Percentiles rank a stretch among this genome's conserved stretches.
phyloP scores from a whole-genome alignment of 2,888 invertebrate genomes.

The Dicyrtomina minuta region DNA sequence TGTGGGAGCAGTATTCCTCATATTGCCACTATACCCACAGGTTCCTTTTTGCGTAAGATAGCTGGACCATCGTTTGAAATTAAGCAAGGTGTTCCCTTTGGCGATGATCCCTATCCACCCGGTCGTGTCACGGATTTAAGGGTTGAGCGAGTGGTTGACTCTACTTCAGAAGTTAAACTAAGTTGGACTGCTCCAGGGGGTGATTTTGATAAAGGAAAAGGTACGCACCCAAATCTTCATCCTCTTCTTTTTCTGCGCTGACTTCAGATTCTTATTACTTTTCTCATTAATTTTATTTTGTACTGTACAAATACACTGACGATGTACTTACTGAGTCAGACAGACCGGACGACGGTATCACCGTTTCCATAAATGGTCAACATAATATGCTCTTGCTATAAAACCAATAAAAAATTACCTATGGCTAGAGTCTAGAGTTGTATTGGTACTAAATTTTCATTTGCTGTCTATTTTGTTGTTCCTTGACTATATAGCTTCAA shows the following conservation, averaged over 20 bases:
- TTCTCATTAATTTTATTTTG: slow-evolving; percentile 23
- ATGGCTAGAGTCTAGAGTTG: background rate
- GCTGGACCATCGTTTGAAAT: slow-evolving; percentile 54
- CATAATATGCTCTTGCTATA: background rate
- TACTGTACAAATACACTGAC: slow-evolving; percentile 4
- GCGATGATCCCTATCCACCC: slow-evolving; percentile 55
- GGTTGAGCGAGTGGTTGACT: slow-evolving; percentile 54
- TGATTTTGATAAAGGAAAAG: slow-evolving; percentile 56
- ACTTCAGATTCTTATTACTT: slow-evolving; percentile 13
- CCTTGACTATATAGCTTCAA: slow-evolving; percentile 42
- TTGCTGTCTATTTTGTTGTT: no score
- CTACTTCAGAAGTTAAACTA: slow-evolving; percentile 54
- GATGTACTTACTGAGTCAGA: no score
- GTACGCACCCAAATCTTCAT: slow-evolving; percentile 41
- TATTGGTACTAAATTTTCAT: no score
- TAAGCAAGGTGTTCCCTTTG: slow-evolving; percentile 47
- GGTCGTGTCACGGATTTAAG: slow-evolving; percentile 55
- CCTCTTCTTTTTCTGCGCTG: background rate
- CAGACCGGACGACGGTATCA: no score
- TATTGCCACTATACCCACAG: slow-evolving; percentile 52
- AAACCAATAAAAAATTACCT: background rate
- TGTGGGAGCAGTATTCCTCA: slow-evolving; percentile 54
- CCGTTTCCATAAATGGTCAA: slow-evolving; percentile 8
- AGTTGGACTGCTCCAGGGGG: slow-evolving; percentile 57
- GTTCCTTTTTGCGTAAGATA: slow-evolving; percentile 53